Percentiles rank a stretch among this genome's conserved stretches.
Evolutionary conservation across 2,888 invertebrate species (phyloP).

Genomic region (Luperina testacea): DNA sequence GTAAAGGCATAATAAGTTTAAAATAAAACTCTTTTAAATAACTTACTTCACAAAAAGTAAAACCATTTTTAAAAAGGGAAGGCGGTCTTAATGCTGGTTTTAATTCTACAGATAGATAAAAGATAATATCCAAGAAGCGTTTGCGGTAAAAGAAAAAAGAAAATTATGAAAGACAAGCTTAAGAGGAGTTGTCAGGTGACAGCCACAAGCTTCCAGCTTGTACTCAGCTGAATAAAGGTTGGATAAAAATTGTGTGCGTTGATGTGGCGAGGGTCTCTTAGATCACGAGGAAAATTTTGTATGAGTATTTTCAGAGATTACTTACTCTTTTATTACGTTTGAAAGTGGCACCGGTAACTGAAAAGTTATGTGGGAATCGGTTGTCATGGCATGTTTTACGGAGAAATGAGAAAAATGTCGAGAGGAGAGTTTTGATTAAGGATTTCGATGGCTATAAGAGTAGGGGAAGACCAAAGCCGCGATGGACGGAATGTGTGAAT

Average conservation of each 20-base stretch:
- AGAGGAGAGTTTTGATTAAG: too few species aligned
- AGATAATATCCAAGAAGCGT: constrained; percentile 75
- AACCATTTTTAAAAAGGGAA: constrained; percentile 42
- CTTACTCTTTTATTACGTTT: neutral
- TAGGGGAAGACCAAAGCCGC: too few species aligned
- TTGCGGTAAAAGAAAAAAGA: constrained; percentile 73
- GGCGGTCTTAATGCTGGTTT: constrained; percentile 58
- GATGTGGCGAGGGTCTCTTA: neutral
- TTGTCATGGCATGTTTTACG: too few species aligned
- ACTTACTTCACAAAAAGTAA: constrained; percentile 8
- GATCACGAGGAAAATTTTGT: neutral
- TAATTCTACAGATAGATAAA: constrained; percentile 77
- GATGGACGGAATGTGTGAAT: too few species aligned
- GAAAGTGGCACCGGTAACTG: too few species aligned
- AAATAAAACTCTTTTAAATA: neutral
- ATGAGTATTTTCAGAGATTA: neutral
- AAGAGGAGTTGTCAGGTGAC: constrained; percentile 81
- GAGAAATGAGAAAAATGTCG: too few species aligned
- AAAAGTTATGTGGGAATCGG: too few species aligned
- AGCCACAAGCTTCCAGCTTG: constrained; percentile 66
- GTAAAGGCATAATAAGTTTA: neutral
- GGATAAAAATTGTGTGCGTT: constrained; percentile 32
- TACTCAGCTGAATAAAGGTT: constrained; percentile 66
- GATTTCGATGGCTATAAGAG: too few species aligned
- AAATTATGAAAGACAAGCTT: constrained; percentile 80